Evolutionary conservation across 2,113 vertebrate genomes (phyloP).

Genomic region (Erythrocebus patas): DNA sequence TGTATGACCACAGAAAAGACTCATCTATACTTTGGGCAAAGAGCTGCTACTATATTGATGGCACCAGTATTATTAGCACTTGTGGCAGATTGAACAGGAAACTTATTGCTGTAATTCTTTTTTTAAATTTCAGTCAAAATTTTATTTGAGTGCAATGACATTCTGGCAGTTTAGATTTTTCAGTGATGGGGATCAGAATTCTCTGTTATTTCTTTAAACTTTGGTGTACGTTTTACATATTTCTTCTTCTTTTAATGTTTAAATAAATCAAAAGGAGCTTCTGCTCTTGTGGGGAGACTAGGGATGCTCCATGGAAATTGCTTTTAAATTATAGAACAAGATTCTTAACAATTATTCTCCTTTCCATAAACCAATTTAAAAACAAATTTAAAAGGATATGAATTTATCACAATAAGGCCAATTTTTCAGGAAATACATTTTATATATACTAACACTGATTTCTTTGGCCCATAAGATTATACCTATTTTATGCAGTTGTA

Average conservation of each 20-base stretch:
- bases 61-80: neutral
- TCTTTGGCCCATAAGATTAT: neutral
- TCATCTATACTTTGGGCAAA: constrained; percentile 74
- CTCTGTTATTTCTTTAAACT: neutral
- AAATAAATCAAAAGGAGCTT: neutral
- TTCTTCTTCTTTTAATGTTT: neutral
- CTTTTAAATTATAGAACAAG: neutral
- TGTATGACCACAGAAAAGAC: constrained; percentile 68
- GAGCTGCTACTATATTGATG: constrained; percentile 62
- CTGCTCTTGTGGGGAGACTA: neutral
- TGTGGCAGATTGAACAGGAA: neutral
- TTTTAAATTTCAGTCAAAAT: constrained; percentile 25
- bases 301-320: neutral
- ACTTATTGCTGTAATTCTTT: neutral
- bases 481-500: neutral
- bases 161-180: neutral
- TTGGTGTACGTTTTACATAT: neutral
- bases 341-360: neutral
- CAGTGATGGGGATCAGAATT: neutral
- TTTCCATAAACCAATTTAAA: neutral
- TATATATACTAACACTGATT: neutral
- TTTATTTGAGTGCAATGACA: neutral
- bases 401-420: neutral
- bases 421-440: neutral
- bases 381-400: neutral